Evolutionary conservation across 2,888 invertebrate genomes (phyloP), one percentile per base, ranked within the genome.

Genomic region (Sepioteuthis lessoniana): DNA sequence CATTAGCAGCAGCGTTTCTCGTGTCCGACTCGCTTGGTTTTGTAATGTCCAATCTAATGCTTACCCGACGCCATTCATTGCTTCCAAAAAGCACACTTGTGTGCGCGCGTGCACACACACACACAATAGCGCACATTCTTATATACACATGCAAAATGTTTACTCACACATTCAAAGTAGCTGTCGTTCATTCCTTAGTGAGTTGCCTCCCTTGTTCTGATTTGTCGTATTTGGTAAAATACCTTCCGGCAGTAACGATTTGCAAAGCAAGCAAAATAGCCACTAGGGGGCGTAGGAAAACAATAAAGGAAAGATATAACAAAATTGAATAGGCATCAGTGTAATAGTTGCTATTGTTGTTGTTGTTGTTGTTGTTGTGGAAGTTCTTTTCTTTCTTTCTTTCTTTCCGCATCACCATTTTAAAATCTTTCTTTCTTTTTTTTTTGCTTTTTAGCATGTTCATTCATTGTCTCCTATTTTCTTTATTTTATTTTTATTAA

Each of bases 221-320:
- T 76, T 16, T 35, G 76, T 76, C n/a, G 76, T 16, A 35, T 76
- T 76, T 35, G n/a, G 76, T 76, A 76, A 76, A 47, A 76, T n/a
- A 76, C n/a, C 76, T 76, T 76, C 76, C n/a, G 76, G 76, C 76
- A 76, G 76, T 76, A 76, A 76, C 76, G n/a, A 76, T 35, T 76
- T 76, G n/a, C n/a, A 16, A 76, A 76, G 76, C n/a, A n/a, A 76
- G 19, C n/a, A 16, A 76, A 76, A 76, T 76, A 10, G 76, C 76
- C 76, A 76, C 76, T 76, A 94, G 60, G 47, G 91, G 37, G 55
- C 42, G 60, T 19, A 38, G 55, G 91, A 91, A 94, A 91, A 55
- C 91, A 91, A 42, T 76, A n/a, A 37, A 91, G 31, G n/a, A 28
- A 38, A n/a, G 28, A 50, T n/a, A 37, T n/a, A 31, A 28, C 25